Percentiles rank a stretch among this genome's conserved stretches.
Evolutionary conservation across 2,888 invertebrate species (phyloP).

Genomic region (Cordilura impudica): DNA sequence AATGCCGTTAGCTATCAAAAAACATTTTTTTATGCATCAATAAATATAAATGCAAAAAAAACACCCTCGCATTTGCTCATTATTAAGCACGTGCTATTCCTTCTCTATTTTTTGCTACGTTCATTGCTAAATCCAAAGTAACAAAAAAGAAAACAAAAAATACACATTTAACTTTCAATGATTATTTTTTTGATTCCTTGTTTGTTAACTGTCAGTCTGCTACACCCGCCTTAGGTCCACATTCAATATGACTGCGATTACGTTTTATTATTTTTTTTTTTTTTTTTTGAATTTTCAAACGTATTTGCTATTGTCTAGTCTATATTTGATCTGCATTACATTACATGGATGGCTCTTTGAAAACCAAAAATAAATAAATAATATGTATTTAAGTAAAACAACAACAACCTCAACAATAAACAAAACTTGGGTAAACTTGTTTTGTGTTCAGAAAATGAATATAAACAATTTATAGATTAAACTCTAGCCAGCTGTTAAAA

Average conservation of each 20-base stretch:
- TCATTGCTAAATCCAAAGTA: not conserved
- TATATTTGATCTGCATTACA: slow-evolving; percentile 35
- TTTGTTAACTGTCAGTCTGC: slow-evolving; percentile 37
- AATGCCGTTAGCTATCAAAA: no score
- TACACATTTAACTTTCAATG: not conserved
- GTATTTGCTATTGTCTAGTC: slow-evolving; percentile 18
- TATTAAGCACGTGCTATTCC: slow-evolving; percentile 56
- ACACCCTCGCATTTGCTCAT: slow-evolving; percentile 32
- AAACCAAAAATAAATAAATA: no score
- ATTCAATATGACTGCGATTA: not conserved
- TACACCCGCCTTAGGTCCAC: not conserved
- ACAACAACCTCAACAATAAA: not conserved
- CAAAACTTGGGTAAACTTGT: not conserved
- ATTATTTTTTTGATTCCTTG: slow-evolving; percentile 48
- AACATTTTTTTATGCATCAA: no score
- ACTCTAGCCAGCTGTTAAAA: slow-evolving; percentile 9
- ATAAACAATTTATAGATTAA: slow-evolving; percentile 33
- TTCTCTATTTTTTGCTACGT: not conserved
- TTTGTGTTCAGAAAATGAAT: not conserved
- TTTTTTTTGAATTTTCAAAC: no score
- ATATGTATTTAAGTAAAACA: no score
- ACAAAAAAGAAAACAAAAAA: not conserved
- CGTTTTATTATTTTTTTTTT: no score
- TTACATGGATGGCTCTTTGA: slow-evolving; percentile 2
- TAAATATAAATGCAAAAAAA: not conserved